phyloP scores from a whole-genome alignment of 1,140 invertebrate species.

The Neodiprion pinetum region DNA sequence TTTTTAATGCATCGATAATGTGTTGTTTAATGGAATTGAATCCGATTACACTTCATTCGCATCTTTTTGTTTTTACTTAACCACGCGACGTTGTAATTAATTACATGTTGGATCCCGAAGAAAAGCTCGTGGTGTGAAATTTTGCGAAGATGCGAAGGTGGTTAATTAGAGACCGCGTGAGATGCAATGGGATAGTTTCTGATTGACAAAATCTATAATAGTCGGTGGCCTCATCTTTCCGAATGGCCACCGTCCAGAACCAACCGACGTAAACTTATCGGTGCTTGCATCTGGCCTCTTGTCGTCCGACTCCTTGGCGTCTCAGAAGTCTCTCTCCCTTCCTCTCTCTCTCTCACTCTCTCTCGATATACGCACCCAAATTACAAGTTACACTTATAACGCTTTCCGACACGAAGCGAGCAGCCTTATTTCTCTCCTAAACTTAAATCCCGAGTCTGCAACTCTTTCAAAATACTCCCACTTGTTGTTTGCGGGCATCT shows the following conservation, averaged over 20 bases:
- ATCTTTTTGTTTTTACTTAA: too few relatives aligned
- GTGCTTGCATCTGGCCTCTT: slow-evolving; percentile 45
- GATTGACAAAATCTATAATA: slow-evolving; percentile 56
- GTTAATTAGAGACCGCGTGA: too few relatives aligned
- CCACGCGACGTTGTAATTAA: too few relatives aligned
- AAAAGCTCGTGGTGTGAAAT: too few relatives aligned
- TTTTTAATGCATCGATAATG: too few relatives aligned
- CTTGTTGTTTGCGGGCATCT: background rate
- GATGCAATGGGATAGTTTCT: background rate
- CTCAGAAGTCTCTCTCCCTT: slow-evolving; percentile 27
- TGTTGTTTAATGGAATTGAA: too few relatives aligned
- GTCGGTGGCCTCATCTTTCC: slow-evolving; percentile 52
- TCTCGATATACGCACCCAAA: slow-evolving; percentile 42
- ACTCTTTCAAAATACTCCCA: background rate
- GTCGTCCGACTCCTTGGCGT: slow-evolving; percentile 32
- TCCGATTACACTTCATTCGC: too few relatives aligned
- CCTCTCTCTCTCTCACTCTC: slow-evolving; percentile 27
- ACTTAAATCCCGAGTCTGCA: background rate
- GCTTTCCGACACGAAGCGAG: background rate
- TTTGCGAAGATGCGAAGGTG: too few relatives aligned
- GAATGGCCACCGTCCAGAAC: slow-evolving; percentile 57
- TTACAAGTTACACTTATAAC: slow-evolving; percentile 8
- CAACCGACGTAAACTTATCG: slow-evolving; percentile 47
- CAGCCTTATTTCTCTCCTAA: background rate
- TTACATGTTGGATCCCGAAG: too few relatives aligned